Base-by-base conservation (phyloP, 2,797 vertebrate species). In the Ptychadena robeensis region DNA sequence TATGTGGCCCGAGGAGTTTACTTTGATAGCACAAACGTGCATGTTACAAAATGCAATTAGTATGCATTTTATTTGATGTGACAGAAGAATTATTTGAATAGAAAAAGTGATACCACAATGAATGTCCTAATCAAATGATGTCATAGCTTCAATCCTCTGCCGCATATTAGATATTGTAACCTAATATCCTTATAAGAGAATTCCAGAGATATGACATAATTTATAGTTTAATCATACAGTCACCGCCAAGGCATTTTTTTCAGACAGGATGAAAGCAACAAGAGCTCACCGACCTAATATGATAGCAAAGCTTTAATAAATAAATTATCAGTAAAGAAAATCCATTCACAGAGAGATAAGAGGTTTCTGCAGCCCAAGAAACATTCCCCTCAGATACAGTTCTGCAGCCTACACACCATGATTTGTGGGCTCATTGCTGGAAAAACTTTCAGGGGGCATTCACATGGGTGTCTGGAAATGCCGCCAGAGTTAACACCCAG, bases 201-300 rank as follows among this genome's bases (percentile, higher is more conserved):
- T 82, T 63, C 35, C 4, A 82, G 81, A 63, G 65, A 38, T 64
- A 44, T 69, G 34, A 57, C 34, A 12, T 76, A 35, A 82, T 82
- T 82, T 76, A 75, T 69, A 61, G 30, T 40, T 69, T 82, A 75
- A 75, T 75, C 64, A 67, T 75, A 34, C 18, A 53, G 44, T n/a
- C 27, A 38, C n/a, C 2, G 5, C 5, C 25, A 28, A n/a, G 6
- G 40, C 73, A 38, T 74, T 25, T 35, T 61, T 73, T 37, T 81
- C 15, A 75, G n/a, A 69, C 61, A 68, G n/a, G n/a, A n/a, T n/a
- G n/a, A n/a, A n/a, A n/a, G n/a, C n/a, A n/a, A n/a, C n/a, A n/a
- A n/a, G n/a, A n/a, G n/a, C n/a, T n/a, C n/a, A n/a, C n/a, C n/a
- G n/a, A n/a, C n/a, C n/a, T n/a, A n/a, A n/a, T n/a, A n/a, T n/a